phyloP scores from a whole-genome alignment of 2,113 vertebrate genomes.

The Uria lomvia region DNA sequence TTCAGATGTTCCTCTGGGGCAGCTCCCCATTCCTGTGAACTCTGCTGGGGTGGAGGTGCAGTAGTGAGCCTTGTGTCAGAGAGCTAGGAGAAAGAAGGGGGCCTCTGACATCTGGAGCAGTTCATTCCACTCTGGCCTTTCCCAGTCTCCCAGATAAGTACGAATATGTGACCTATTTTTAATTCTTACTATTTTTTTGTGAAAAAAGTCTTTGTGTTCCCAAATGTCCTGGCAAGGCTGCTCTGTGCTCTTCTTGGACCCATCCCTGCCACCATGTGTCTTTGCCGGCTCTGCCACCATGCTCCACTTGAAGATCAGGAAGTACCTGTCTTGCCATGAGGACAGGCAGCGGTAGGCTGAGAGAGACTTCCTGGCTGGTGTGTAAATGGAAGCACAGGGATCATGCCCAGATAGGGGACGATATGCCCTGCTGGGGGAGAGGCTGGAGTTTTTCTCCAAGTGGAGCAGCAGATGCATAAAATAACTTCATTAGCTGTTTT shows the following conservation, averaged over 20 bases:
- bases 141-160: not conserved
- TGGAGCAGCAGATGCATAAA: not conserved
- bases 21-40: not conserved
- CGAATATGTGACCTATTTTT: not conserved
- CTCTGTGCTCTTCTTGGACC: not conserved
- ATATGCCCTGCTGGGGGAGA: not conserved
- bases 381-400: not conserved
- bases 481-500: not conserved
- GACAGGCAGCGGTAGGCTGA: not conserved
- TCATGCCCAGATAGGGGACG: accelerated
- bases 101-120: not conserved
- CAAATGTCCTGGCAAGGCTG: not conserved
- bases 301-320: not conserved
- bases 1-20: not conserved
- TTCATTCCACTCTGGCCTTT: not conserved
- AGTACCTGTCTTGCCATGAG: not conserved
- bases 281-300: not conserved
- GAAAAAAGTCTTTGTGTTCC: not conserved
- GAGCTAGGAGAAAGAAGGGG: not conserved
- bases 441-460: not conserved
- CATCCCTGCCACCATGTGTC: not conserved
- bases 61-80: not conserved
- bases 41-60: not conserved
- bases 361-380: not conserved
- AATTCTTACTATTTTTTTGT: not conserved